Conservation (phyloP, 2,888 invertebrate species). For the Caenorhabditis imperialis region DNA sequence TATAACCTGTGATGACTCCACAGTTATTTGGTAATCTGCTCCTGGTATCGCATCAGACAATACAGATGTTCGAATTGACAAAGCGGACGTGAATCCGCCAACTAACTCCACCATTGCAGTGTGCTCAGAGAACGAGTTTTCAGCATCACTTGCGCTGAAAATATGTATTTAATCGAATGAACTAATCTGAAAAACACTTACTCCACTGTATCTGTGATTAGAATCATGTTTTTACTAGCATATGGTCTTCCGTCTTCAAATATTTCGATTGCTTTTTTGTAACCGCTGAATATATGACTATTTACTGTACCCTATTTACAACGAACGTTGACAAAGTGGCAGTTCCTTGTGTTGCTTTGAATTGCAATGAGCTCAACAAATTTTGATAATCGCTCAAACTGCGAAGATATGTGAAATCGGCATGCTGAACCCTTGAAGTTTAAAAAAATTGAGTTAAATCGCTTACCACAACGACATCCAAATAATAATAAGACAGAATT, state of each 20-base stretch:
- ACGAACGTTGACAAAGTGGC: conserved; percentile 41
- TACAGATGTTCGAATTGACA: conserved; percentile 38
- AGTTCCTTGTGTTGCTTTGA: conserved; percentile 31
- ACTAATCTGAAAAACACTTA: conserved; percentile 7
- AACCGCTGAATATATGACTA: conserved; percentile 47
- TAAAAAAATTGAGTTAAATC: not conserved
- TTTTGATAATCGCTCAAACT: conserved; percentile 24
- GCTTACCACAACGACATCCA: conserved; percentile 33
- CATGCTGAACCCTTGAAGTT: conserved; percentile 19
- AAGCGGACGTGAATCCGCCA: conserved; percentile 48
- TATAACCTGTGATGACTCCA: conserved; percentile 16
- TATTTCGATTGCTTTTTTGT: conserved; percentile 45
- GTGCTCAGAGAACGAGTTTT: conserved; percentile 41
- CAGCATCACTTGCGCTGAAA: conserved; percentile 40
- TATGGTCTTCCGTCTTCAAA: conserved; percentile 38
- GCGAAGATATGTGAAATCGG: conserved; percentile 42
- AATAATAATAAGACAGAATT: conserved; percentile 33
- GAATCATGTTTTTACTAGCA: conserved; percentile 54
- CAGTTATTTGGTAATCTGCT: conserved; percentile 42
- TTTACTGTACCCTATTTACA: no score
- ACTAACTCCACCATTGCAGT: conserved; percentile 32
- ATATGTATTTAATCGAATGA: not conserved
- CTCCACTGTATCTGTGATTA: conserved; percentile 57
- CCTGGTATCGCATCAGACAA: conserved; percentile 31
- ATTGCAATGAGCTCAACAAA: conserved; percentile 8